Conservation (phyloP, 1,140 invertebrate species). For the Drosophila murphyi region DNA sequence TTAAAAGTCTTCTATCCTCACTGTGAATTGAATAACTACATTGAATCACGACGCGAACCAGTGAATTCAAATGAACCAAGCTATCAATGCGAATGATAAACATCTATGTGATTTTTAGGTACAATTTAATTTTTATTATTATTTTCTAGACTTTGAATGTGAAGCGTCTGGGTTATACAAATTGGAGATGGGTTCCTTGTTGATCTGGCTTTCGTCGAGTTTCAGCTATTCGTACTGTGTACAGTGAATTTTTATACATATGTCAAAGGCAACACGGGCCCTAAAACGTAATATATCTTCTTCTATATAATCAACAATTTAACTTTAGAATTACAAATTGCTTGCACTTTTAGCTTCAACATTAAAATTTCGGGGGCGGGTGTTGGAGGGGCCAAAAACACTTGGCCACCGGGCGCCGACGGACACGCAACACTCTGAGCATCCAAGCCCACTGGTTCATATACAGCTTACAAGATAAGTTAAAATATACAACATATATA, state of each 20-base stretch:
- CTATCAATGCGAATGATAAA: neutral
- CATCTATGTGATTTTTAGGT: neutral
- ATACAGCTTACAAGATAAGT: constrained; percentile 60
- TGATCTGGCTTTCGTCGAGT: constrained; percentile 22
- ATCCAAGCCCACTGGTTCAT: constrained; percentile 28
- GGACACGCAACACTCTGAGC: constrained; percentile 63
- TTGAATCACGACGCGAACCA: neutral
- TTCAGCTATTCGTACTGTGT: constrained; percentile 35
- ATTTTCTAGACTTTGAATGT: constrained; percentile 11
- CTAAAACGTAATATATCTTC: constrained; percentile 65
- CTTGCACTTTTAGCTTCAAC: constrained; percentile 69
- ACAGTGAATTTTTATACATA: constrained; percentile 57
- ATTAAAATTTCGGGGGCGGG: constrained; percentile 42
- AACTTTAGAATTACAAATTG: constrained; percentile 65
- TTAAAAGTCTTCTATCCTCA: too few species aligned
- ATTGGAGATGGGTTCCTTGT: constrained; percentile 38
- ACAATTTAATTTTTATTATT: constrained; percentile 25
- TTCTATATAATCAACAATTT: constrained; percentile 71
- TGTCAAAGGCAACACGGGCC: constrained; percentile 27
- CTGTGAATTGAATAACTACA: too few species aligned
- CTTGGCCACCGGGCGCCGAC: constrained; percentile 48
- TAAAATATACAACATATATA: constrained; percentile 64
- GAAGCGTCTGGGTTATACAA: constrained; percentile 36
- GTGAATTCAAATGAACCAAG: neutral
- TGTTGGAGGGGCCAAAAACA: constrained; percentile 27